Base-by-base conservation (phyloP, 2,113 vertebrate genomes). In the Oceanodroma tethys region DNA sequence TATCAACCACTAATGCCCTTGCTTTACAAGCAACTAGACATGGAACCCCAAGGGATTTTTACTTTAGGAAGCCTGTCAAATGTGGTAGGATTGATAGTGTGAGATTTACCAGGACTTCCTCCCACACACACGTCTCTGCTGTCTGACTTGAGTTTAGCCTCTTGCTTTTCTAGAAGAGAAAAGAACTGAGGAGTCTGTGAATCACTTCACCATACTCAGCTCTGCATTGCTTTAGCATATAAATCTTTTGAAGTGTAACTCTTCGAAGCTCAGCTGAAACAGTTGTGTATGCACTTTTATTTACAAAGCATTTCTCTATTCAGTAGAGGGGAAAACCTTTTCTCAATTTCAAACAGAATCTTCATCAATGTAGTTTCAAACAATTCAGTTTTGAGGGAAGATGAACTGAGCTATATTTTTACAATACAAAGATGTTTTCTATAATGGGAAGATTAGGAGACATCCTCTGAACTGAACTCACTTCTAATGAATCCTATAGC, bases 301-400 rank as follows among this genome's bases (percentile, higher is more conserved):
- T 97, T 97, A 95, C 5, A 2, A 97, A 97, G 73, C 56, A 79
- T 88, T 72, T 82, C 74, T 96, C 43, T 67, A 13, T 66, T 97
- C 91, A 72, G 43, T 76, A 91, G 85, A 91, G 81, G 75, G 87
- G 59, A 93, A 86, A 92, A 91, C 90, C n/a, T 90, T 90, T 81
- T 79, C 70, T 93, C 13, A 17, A 2, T 90, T 97, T 97, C 68
- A 88, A 67, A 75, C 58, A 21, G 2, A 16, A 32, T 91, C 66
- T 88, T 95, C 76, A 65, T 95, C 34, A 87, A 67, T 78, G 17
- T 45, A 82, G 17, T 70, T 95, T 90, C 4, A 45, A 79, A 56
- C 78, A 73, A 79, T 66, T 84, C 67, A 22, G 30, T 97, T 97
- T 98, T 96, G 96, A 97, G 82, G 43, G n/a, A 45, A 86, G 9